Conservation (phyloP, 37 sponge, comb jelly and placozoan genomes). For the Ianthella basta region DNA sequence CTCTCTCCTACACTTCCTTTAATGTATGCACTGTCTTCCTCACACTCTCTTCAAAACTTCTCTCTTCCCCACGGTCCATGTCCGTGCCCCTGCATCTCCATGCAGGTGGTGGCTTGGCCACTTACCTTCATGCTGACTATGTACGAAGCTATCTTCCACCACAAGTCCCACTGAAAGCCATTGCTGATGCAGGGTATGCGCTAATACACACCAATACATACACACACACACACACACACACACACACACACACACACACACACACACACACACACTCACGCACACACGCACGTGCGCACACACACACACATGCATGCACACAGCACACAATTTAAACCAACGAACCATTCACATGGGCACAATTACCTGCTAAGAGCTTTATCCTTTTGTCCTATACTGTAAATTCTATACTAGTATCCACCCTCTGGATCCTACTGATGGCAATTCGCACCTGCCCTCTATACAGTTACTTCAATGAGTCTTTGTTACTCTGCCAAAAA, state of each 20-base stretch:
- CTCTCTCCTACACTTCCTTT: neutral
- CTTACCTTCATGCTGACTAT: constrained; percentile 77
- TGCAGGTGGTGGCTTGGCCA: constrained; percentile 84
- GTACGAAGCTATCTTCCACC: constrained; percentile 39
- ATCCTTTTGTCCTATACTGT: no score
- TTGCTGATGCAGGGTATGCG: constrained; percentile 85
- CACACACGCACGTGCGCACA: neutral
- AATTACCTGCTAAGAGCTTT: no score
- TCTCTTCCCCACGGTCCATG: neutral
- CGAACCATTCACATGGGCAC: no score
- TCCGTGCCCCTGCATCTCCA: neutral
- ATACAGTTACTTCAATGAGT: no score
- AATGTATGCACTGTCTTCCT: neutral
- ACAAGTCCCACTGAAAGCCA: constrained; percentile 28
- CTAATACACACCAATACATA: neutral
- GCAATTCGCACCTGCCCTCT: no score
- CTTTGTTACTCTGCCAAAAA: no score
- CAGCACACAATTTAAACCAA: neutral
- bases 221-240: neutral
- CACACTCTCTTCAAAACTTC: neutral
- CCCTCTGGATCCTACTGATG: no score
- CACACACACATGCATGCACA: neutral
- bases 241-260: constrained; percentile 8
- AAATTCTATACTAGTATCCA: no score
- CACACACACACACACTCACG: neutral